Conservation (phyloP, 2,113 vertebrate species). For the zebrafish (Danio rerio) region GRCz12tu NC_133184.1:17710001-17710500, state of each 20-base stretch:
- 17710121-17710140: slow-evolving; percentile 2
- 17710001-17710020: not conserved
- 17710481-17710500: too few species aligned
- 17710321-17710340: not conserved
- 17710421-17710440: too few species aligned
- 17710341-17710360: not conserved
- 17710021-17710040: slow-evolving; percentile 11
- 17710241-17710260: slow-evolving; percentile 53
- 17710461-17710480: too few species aligned
- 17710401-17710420: too few species aligned
- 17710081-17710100: slow-evolving; percentile 17
- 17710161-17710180: slow-evolving; percentile 21
- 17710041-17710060: slow-evolving; percentile 15
- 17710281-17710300: not conserved
- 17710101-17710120: slow-evolving; percentile 30
- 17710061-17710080: slow-evolving; percentile 14
- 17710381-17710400: not conserved
- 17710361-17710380: not conserved
- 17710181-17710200: slow-evolving; percentile 7
- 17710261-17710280: slow-evolving; percentile 49
- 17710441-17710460: too few species aligned
- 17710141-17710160: not conserved
- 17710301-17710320: not conserved
- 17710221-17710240: slow-evolving; percentile 55
- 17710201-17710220: slow-evolving; percentile 59